Evolutionary conservation across 2,888 invertebrate species (phyloP), one percentile per base, ranked within the genome.

Genomic region (Cheiracanthium punctorium): DNA sequence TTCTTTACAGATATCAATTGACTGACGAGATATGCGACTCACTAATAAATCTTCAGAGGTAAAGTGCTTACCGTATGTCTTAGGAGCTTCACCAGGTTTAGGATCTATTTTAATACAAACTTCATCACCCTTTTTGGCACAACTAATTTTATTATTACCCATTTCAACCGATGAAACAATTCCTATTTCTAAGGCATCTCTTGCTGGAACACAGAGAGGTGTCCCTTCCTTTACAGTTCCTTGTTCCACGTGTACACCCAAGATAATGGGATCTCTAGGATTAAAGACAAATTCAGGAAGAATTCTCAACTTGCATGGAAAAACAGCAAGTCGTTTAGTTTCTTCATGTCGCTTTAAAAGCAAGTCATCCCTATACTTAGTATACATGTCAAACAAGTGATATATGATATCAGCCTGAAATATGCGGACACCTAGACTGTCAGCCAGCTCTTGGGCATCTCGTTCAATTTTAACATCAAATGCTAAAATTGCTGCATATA

Each of bases 361-460:
- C 77, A 98, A 93, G 90, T 98, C 98, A 80, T 98, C 98, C 88
- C 97, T 94, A 92, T 96, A 97, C 17, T 95, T 95, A 90, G 95
- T 98, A 93, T 99, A 99, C 92, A 96, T 96, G 92, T 99, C 99
- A 93, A 99, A 98, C 91, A 99, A 93, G 93, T 99, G 99, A 93
- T 99, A 99, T 91, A 99, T 99, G 91, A 99, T 99, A 93, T 99
- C 98, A 8, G 99, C 99, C 88, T 92, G 91, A 94, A 99, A 99
- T 92, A 99, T 97, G 93, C 96, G 96, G 79, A 98, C 97, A 79
- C 97, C 97, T 87, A 98, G 92, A 85, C 95, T 94, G 91, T 99
- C 99, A 0, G 99, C 99, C 92, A 99, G 93, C 91, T 98, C 98
- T 93, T 99, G 99, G 1, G 99, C 99, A 91, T 99, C 99, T 86